Evolutionary conservation across 2,888 invertebrate genomes (phyloP), one percentile per base, ranked within the genome.

Genomic region (Bibio marci): DNA sequence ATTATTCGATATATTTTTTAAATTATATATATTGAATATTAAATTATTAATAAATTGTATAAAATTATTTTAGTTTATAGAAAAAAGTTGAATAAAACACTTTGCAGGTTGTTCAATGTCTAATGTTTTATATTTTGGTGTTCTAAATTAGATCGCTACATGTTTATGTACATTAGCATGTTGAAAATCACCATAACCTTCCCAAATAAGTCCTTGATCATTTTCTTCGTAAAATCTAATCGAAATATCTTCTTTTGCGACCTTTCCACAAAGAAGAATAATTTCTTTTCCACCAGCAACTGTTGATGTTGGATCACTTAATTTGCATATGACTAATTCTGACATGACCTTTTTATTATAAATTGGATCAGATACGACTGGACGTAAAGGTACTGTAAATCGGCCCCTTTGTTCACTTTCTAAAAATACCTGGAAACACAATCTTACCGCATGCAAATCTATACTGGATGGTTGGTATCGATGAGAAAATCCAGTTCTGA

Each of bases 391-490:
- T 27, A 72, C 64, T 7, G 74, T 77, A 51, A 78, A 82, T 52
- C 77, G 77, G 28, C 75, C 75, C 47, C 71, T 70, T 32, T 70
- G 68, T 30, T 70, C 66, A 27, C 73, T 73, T 58, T 78, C 76
- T 44, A 91, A 67, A 55, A 91, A 92, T 46, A 88, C 92, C 79
- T 95, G 94, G 67, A 95, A 95, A 64, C 92, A 94, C 42, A 95
- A 70, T 44, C 94, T 70, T 19, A 95, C 88, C 15, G 86, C 79
- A 64, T 92, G 94, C 55, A 95, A 69, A 66, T 95, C 92, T 53
- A 94, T 91, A 54, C 76, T 80, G 38, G 86, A 81, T 22, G 87
- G 80, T 56, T 85, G 80, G 52, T 70, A 74, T 53, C 78, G 75
- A 63, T 91, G 88, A 43, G 69, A 65, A 62, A 87, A 94, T 38